These are phyloP conservation scores for Philotrypesis tridentata DNA, from an alignment of 1,140 invertebrate species.

Conservation along the genomic window DNA sequence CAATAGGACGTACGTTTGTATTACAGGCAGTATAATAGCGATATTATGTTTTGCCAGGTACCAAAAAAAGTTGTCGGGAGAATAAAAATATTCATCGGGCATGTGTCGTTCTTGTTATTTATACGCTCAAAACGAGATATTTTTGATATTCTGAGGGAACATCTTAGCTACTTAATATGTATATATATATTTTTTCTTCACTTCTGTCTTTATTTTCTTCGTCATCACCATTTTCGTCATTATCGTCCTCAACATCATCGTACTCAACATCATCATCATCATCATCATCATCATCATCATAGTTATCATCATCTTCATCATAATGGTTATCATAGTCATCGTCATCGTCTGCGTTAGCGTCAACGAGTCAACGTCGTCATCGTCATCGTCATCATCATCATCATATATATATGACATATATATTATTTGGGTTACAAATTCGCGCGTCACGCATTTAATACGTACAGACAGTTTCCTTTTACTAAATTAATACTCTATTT, in stretches of 20 bases:
- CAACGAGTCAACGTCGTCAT: no score
- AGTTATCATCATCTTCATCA: no score
- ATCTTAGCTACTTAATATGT: constrained; percentile 42
- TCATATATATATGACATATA: constrained; percentile 67
- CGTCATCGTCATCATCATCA: constrained; percentile 53
- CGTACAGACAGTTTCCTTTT: constrained; percentile 60
- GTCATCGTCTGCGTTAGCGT: no score
- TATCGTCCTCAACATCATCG: no score
- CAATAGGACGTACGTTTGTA: constrained; percentile 62
- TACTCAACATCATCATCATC: no score
- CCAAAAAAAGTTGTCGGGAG: constrained; percentile 62
- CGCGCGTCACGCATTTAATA: constrained; percentile 59
- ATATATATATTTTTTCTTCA: background rate
- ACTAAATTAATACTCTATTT: constrained; percentile 71
- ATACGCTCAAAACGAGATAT: constrained; percentile 58
- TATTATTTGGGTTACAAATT: constrained; percentile 65
- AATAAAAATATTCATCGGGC: constrained; percentile 65
- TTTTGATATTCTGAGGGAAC: constrained; percentile 57
- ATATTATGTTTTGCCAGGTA: constrained; percentile 58
- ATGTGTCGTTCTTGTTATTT: constrained; percentile 52
- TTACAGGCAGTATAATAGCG: constrained; percentile 55
- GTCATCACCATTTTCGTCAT: background rate
- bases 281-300: no score
- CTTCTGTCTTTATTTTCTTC: background rate
- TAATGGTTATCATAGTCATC: no score